Evolutionary conservation across 2,113 vertebrate genomes (phyloP).

Genomic region (Canis aureus): DNA sequence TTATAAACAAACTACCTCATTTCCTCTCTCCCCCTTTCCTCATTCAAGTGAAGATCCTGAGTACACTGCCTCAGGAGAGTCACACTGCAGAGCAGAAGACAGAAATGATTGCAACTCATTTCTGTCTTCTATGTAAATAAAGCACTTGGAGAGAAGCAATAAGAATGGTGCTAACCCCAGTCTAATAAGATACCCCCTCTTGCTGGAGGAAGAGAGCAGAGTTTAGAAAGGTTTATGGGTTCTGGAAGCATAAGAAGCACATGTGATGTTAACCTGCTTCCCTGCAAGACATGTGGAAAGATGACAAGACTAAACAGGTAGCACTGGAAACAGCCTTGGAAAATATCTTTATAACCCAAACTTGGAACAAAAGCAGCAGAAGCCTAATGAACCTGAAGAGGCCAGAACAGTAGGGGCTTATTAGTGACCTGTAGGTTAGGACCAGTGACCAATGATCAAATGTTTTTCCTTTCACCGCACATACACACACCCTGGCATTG

Average conservation of each 20-base stretch:
- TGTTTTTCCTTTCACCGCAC: background rate
- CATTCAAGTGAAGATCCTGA: background rate
- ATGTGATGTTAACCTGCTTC: background rate
- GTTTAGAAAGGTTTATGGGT: background rate
- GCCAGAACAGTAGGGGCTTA: background rate
- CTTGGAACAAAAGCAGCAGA: background rate
- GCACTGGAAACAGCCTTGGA: background rate
- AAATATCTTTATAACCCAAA: background rate
- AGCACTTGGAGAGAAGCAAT: background rate
- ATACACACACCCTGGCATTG: background rate
- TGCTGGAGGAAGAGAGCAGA: background rate
- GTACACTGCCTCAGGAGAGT: background rate
- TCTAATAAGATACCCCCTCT: background rate
- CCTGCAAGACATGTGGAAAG: background rate
- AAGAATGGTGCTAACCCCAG: background rate
- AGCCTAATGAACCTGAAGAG: background rate
- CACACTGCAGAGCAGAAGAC: background rate
- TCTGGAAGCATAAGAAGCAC: background rate
- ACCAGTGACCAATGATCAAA: background rate
- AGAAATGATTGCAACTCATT: background rate
- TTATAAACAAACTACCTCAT: background rate
- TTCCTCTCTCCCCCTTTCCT: background rate
- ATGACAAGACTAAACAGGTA: background rate
- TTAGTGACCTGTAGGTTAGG: background rate
- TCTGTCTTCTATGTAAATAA: background rate